phyloP scores from a whole-genome alignment of 2,113 vertebrate species.

The Ceyx margarethae region DNA sequence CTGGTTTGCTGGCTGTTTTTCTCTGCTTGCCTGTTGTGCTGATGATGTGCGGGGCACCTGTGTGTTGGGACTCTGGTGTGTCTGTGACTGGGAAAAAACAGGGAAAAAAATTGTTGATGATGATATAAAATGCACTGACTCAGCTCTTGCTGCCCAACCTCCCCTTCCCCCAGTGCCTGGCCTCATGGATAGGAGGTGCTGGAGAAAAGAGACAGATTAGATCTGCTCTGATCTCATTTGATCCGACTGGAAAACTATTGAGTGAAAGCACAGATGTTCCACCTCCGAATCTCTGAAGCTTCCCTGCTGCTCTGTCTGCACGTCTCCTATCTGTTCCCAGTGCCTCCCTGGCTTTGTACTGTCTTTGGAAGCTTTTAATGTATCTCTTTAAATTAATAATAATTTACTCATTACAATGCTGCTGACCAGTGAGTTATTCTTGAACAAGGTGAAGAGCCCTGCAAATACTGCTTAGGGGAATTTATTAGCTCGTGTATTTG shows the following conservation, averaged over 20 bases:
- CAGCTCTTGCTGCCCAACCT: not conserved
- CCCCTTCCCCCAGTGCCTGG: not conserved
- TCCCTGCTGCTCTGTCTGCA: not conserved
- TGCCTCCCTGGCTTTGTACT: not conserved
- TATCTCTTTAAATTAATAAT: not conserved
- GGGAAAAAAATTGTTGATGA: too few species aligned
- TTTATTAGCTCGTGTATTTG: not conserved
- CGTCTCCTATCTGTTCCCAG: not conserved
- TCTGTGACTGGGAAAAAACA: fast-evolving
- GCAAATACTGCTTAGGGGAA: fast-evolving
- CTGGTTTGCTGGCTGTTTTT: not conserved
- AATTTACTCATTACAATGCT: not conserved
- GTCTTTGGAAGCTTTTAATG: not conserved
- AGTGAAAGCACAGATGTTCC: not conserved
- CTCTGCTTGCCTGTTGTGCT: not conserved
- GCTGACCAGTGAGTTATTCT: not conserved
- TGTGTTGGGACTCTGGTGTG: fast-evolving
- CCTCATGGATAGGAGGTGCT: not conserved
- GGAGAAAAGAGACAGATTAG: not conserved
- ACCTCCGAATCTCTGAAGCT: not conserved
- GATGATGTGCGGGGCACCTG: fast-evolving
- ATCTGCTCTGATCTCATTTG: not conserved
- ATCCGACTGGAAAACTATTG: fast-evolving
- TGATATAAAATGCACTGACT: not conserved
- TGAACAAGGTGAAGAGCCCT: not conserved